phyloP scores from a whole-genome alignment of 2,888 invertebrate species.

The Nasonovia ribisnigri region DNA sequence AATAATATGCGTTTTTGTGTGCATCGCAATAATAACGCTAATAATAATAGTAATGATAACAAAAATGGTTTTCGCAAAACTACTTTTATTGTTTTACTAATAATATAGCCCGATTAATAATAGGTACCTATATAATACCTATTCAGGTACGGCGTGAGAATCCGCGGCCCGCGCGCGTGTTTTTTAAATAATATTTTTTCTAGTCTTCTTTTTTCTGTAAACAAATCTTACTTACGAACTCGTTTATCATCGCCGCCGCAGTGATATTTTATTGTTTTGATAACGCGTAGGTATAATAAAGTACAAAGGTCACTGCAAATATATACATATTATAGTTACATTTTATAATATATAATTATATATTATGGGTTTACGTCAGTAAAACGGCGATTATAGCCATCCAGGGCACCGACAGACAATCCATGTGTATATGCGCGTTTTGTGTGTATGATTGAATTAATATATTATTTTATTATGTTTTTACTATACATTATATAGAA shows the following conservation, averaged over 20 bases:
- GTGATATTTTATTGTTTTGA: neutral
- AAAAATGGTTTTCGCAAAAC: neutral
- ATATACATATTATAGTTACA: too few relatives aligned
- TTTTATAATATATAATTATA: neutral
- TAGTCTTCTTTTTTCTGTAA: neutral
- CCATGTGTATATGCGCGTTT: constrained; percentile 17
- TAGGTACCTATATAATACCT: neutral
- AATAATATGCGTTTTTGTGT: neutral
- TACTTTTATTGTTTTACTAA: neutral
- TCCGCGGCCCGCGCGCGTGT: neutral
- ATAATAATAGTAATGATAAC: neutral
- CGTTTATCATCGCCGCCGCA: neutral
- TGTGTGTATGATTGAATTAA: neutral
- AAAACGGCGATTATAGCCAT: constrained; percentile 49
- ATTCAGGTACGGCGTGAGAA: neutral
- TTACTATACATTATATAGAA: neutral
- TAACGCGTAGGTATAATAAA: neutral
- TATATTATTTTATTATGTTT: neutral
- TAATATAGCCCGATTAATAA: neutral
- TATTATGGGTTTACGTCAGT: constrained; percentile 44
- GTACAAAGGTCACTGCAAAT: constrained; percentile 9
- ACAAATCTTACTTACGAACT: neutral
- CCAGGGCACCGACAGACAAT: constrained; percentile 40
- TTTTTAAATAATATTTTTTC: neutral
- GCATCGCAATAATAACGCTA: neutral